These are phyloP conservation scores for Amaurobius ferox DNA, from an alignment of 2,888 invertebrate species.

Conservation along the genomic window DNA sequence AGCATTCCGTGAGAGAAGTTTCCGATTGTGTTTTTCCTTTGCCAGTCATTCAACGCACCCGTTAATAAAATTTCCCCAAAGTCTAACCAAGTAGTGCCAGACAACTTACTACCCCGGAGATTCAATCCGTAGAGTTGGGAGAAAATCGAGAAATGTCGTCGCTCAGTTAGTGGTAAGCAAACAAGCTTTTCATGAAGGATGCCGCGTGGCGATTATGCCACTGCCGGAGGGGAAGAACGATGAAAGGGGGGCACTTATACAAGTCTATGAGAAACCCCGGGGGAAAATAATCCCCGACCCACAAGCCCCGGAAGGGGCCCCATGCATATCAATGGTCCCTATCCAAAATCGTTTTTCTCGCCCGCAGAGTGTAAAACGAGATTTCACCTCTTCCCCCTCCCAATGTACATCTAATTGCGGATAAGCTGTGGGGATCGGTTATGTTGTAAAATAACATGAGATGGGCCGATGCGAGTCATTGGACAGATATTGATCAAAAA, in stretches of 20 bases:
- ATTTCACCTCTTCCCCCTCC: constrained; percentile 1
- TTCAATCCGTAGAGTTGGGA: too few relatives aligned
- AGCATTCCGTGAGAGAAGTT: too few relatives aligned
- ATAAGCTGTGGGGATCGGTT: constrained; percentile 1
- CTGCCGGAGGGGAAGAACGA: not conserved
- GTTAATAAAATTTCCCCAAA: too few relatives aligned
- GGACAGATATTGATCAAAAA: too few relatives aligned
- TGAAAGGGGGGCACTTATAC: not conserved
- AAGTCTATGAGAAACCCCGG: not conserved
- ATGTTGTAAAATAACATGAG: too few relatives aligned
- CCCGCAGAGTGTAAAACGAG: constrained; percentile 67
- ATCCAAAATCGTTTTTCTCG: constrained; percentile 51
- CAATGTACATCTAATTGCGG: not conserved
- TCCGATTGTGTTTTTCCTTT: too few relatives aligned
- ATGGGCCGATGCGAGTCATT: too few relatives aligned
- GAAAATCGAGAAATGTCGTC: too few relatives aligned
- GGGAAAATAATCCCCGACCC: constrained; percentile 16
- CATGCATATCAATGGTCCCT: constrained; percentile 58
- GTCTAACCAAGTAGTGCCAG: too few relatives aligned
- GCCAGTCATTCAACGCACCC: too few relatives aligned
- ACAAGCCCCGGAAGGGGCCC: not conserved
- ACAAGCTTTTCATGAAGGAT: constrained; percentile 47
- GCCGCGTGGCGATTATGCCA: constrained; percentile 53
- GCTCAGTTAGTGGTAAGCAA: constrained; percentile 47
- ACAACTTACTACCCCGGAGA: too few relatives aligned